These are phyloP conservation scores for Pygoscelis adeliae DNA, from an alignment of 2,113 vertebrate genomes.

Conservation along the genomic window DNA sequence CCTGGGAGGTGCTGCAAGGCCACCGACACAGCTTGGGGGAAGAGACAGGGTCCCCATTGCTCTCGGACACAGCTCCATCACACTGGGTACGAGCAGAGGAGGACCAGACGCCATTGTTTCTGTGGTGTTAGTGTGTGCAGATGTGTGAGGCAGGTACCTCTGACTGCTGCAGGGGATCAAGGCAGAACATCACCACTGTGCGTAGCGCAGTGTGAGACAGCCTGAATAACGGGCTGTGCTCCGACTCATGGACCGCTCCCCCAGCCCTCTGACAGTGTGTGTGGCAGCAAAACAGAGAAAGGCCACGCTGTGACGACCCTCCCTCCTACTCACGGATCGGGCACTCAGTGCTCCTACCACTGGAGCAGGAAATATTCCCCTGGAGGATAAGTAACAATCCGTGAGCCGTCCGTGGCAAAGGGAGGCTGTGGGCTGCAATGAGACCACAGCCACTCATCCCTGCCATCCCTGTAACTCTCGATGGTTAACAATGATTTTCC, in stretches of 20 bases:
- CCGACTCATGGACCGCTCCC: neutral
- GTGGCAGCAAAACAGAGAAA: neutral
- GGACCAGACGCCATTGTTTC: neutral
- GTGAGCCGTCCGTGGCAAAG: neutral
- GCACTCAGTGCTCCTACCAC: neutral
- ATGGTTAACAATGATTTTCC: neutral
- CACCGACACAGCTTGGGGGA: fast-evolving
- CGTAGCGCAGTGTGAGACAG: neutral
- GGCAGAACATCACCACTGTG: neutral
- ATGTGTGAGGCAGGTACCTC: neutral
- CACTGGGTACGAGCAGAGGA: neutral
- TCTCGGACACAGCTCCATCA: neutral
- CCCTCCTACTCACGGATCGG: fast-evolving
- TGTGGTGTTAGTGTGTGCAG: neutral
- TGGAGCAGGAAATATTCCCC: neutral
- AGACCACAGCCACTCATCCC: neutral
- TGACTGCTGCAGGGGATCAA: neutral
- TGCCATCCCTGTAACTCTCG: neutral
- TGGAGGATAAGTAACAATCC: too few species aligned
- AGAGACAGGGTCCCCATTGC: fast-evolving
- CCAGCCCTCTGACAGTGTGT: neutral
- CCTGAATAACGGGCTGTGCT: neutral
- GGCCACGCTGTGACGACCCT: fast-evolving
- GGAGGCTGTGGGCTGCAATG: neutral
- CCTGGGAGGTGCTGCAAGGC: neutral